Conservation (phyloP, 2,113 vertebrate genomes). For the Spermophilus dauricus region DNA sequence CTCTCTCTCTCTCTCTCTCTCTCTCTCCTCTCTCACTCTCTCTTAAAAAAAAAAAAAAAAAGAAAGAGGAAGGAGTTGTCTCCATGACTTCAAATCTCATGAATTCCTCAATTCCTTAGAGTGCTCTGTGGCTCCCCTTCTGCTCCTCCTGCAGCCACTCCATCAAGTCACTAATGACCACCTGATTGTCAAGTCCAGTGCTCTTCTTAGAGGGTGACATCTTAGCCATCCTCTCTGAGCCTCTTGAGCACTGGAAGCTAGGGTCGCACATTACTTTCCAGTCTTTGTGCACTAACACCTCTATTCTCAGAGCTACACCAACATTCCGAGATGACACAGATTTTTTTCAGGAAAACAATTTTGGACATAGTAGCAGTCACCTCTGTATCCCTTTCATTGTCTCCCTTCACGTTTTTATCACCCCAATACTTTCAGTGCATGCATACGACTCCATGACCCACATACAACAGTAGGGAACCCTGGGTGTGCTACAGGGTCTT, state of each 20-base stretch:
- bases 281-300: too few relatives aligned
- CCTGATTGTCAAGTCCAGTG: not conserved
- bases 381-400: not conserved
- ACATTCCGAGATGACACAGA: not conserved
- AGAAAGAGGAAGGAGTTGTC: not conserved
- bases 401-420: not conserved
- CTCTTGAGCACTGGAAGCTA: not conserved
- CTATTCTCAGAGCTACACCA: not conserved
- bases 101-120: not conserved
- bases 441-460: not conserved
- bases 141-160: not conserved
- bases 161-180: not conserved
- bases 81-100: constrained; percentile 26
- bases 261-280: not conserved
- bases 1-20: too few relatives aligned
- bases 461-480: not conserved
- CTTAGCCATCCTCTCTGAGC: not conserved
- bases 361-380: not conserved
- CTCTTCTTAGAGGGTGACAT: not conserved
- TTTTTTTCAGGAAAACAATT: not conserved
- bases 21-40: too few relatives aligned
- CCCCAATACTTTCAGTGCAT: not conserved
- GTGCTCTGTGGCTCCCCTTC: not conserved
- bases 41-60: too few relatives aligned
- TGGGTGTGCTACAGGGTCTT: too few relatives aligned